Conservation (phyloP, 2,888 invertebrate genomes). For the Corythucha ciliata region DNA sequence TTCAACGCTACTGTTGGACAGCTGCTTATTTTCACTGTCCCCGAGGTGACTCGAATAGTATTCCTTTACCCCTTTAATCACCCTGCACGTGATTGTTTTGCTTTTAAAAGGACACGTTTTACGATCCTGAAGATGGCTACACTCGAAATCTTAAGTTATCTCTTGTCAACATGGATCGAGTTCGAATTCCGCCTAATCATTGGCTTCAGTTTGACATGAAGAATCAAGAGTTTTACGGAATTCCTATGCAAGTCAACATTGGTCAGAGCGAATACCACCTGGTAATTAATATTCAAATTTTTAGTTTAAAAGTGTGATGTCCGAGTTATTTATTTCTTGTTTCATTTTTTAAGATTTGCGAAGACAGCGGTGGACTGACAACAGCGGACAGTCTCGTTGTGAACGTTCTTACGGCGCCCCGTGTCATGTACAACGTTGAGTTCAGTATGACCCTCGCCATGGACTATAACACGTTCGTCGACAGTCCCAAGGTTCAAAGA, state of each 20-base stretch:
- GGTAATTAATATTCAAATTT: slow-evolving; percentile 42
- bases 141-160: slow-evolving; percentile 62
- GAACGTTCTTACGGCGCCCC: slow-evolving; percentile 56
- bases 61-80: not conserved
- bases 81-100: not conserved
- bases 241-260: slow-evolving; percentile 62
- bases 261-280: slow-evolving; percentile 70
- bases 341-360: slow-evolving; percentile 48
- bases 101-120: slow-evolving; percentile 66
- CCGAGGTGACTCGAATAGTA: slow-evolving; percentile 49
- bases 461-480: slow-evolving; percentile 54
- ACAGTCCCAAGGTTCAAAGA: slow-evolving; percentile 62
- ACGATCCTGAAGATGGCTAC: slow-evolving; percentile 75
- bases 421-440: slow-evolving; percentile 60
- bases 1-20: slow-evolving; percentile 75
- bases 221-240: slow-evolving; percentile 81
- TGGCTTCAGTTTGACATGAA: slow-evolving; percentile 86
- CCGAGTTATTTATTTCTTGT: not conserved
- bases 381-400: slow-evolving; percentile 73
- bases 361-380: slow-evolving; percentile 61
- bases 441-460: slow-evolving; percentile 71
- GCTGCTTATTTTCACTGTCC: slow-evolving; percentile 69
- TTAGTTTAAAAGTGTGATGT: not conserved
- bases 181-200: slow-evolving; percentile 54
- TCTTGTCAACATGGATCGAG: slow-evolving; percentile 61